Percentiles rank a stretch among this genome's conserved stretches.
Evolutionary conservation across 2,797 vertebrate genomes (phyloP).

Genomic region (Sus cebifrons): DNA sequence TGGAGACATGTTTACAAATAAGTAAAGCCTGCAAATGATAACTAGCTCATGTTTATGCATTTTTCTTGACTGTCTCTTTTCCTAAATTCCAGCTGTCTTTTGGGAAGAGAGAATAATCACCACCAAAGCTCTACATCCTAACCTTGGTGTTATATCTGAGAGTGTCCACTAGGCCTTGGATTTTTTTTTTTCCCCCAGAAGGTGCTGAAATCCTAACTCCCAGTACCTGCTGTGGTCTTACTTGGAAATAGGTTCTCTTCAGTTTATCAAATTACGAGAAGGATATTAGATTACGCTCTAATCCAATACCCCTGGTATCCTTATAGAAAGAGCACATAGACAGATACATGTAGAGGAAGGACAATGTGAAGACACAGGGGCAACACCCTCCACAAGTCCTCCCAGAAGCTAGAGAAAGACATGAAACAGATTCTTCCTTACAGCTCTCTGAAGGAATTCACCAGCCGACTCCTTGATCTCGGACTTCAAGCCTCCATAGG

Average conservation of each 20-base stretch:
- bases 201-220: neutral
- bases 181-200: neutral
- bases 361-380: fast-evolving
- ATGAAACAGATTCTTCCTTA: neutral
- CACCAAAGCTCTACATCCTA: neutral
- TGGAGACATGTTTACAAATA: neutral
- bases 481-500: neutral
- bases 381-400: neutral
- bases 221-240: no score
- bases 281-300: neutral
- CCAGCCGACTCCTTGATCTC: neutral
- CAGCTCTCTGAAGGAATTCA: neutral
- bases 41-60: neutral
- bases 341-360: fast-evolving
- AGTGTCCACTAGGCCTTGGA: neutral
- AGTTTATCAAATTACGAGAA: neutral
- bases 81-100: neutral
- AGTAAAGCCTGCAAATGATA: neutral
- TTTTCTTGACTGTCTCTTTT: neutral
- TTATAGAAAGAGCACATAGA: neutral
- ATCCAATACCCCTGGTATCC: neutral
- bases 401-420: neutral
- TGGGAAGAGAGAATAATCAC: neutral
- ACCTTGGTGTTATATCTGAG: fast-evolving
- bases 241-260: neutral